These are phyloP conservation scores for Chrysodeixis includens DNA, from an alignment of 2,888 invertebrate genomes.

Conservation along the genomic window DNA sequence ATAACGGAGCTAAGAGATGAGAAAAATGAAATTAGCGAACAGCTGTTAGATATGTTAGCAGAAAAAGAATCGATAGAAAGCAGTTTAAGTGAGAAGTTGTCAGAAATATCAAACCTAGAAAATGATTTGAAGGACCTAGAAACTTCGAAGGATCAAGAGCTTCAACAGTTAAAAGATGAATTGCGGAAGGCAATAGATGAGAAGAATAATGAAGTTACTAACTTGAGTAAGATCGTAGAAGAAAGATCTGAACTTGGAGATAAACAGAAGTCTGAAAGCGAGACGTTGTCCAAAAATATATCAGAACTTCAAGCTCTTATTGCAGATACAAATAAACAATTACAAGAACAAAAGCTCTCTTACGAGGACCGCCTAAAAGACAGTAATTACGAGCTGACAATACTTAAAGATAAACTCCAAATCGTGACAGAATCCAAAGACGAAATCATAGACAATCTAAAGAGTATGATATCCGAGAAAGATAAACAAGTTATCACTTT, in stretches of 20 bases:
- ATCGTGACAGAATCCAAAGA: conserved; percentile 74
- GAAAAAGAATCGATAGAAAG: conserved; percentile 53
- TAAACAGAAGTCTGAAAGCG: conserved; percentile 60
- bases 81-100: conserved; percentile 56
- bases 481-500: conserved; percentile 74
- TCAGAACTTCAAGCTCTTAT: conserved; percentile 61
- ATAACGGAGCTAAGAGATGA: conserved; percentile 56
- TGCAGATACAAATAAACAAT: conserved; percentile 55
- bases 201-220: conserved; percentile 62
- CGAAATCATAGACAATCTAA: conserved; percentile 73
- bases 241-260: conserved; percentile 62
- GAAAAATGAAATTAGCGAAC: conserved; percentile 50
- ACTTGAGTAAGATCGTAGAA: conserved; percentile 58
- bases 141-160: conserved; percentile 59
- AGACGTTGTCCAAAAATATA: conserved; percentile 59
- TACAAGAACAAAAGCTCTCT: conserved; percentile 74
- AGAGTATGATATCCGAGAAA: conserved; percentile 73
- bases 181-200: conserved; percentile 50
- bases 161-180: conserved; percentile 60
- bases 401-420: conserved; percentile 80
- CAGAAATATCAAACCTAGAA: conserved; percentile 56
- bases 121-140: conserved; percentile 61
- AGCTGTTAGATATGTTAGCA: conserved; percentile 51
- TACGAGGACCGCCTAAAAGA: conserved; percentile 83
- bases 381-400: conserved; percentile 73